Evolutionary conservation across 2,113 vertebrate genomes (phyloP).

Genomic region (Platysteira castanea): DNA sequence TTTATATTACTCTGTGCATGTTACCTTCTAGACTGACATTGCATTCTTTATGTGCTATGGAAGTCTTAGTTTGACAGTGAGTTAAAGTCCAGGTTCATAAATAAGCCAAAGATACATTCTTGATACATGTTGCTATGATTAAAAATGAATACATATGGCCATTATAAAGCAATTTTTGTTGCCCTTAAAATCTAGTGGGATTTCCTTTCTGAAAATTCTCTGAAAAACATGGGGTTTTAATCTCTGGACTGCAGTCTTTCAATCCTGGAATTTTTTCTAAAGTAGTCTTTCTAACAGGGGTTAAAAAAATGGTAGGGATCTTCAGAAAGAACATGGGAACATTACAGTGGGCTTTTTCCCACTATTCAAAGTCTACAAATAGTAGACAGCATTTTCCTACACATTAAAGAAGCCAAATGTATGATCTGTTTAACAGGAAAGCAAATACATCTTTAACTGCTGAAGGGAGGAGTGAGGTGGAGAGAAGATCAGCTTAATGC

Average conservation of each 20-base stretch:
- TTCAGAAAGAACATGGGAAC: conserved; percentile 1
- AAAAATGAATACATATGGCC: not conserved
- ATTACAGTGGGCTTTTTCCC: not conserved
- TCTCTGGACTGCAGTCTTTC: not conserved
- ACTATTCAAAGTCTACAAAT: not conserved
- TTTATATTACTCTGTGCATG: not conserved
- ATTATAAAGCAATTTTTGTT: not conserved
- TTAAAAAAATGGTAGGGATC: not conserved
- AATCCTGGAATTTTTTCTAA: not conserved
- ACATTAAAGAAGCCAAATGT: not conserved
- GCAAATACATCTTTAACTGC: not conserved
- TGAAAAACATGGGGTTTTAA: not conserved
- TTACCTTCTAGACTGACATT: not conserved
- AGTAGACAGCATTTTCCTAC: too few relatives aligned
- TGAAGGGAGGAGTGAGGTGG: not conserved
- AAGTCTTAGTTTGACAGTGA: not conserved
- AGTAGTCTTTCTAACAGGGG: not conserved
- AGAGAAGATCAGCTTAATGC: not conserved
- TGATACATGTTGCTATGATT: not conserved
- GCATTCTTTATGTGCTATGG: not conserved
- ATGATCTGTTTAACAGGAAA: not conserved
- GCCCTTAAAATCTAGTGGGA: not conserved
- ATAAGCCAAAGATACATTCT: not conserved
- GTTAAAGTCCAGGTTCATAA: not conserved
- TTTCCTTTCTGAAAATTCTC: not conserved